phyloP scores from a whole-genome alignment of 2,797 vertebrate species.

The Enteromius viviparus region DNA sequence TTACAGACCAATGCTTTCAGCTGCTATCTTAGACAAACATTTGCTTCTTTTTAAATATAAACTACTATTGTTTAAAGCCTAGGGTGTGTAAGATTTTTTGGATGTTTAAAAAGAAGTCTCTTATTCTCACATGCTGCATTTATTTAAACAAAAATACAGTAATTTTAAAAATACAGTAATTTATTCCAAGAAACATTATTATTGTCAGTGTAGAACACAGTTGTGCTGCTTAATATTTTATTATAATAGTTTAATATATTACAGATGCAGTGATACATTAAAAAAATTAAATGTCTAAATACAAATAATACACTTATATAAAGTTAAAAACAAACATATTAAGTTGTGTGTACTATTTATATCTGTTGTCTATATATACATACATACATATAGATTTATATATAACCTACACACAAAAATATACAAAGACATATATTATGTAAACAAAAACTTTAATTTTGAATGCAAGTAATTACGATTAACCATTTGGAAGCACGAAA shows the following conservation, averaged over 20 bases:
- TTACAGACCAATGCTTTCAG: no score
- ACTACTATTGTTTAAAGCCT: background rate
- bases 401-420: no score
- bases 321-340: background rate
- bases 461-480: background rate
- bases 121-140: background rate
- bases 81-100: background rate
- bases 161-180: background rate
- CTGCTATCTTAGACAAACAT: background rate
- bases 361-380: no score
- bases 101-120: background rate
- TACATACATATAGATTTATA: no score
- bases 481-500: background rate
- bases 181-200: background rate
- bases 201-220: background rate
- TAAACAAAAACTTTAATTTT: background rate
- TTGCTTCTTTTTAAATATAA: constrained; percentile 2
- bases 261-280: background rate
- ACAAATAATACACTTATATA: background rate
- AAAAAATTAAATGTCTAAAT: no score
- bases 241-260: background rate
- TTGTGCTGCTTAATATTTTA: background rate
- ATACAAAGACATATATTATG: no score
- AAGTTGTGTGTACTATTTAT: no score
- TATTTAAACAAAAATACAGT: background rate